These are phyloP conservation scores for Enteromius anoplus DNA, from an alignment of 2,797 vertebrate genomes.

Conservation along the genomic window DNA sequence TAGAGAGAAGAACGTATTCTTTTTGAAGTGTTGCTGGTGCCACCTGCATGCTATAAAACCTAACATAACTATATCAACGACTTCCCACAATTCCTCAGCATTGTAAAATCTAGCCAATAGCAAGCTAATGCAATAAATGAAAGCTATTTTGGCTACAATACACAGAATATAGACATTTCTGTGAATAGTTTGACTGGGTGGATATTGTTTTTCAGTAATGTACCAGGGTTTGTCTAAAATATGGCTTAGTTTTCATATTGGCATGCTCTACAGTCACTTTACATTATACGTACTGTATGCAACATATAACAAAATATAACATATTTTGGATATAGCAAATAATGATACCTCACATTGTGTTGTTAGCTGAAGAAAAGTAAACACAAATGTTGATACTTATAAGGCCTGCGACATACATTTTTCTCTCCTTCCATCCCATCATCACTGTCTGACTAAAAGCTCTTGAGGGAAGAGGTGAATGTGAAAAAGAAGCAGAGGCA, in stretches of 20 bases:
- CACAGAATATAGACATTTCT: not conserved
- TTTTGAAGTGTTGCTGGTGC: constrained; percentile 7
- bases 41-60: constrained; percentile 18
- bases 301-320: not conserved
- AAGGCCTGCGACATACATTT: not conserved
- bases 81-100: constrained; percentile 33
- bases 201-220: not conserved
- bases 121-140: constrained; percentile 2
- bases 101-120: constrained; percentile 17
- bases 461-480: constrained; percentile 35
- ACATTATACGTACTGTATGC: not conserved
- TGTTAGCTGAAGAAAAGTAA: not conserved
- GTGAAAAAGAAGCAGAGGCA: constrained; percentile 34
- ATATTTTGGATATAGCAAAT: not conserved
- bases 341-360: not conserved
- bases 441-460: constrained; percentile 21
- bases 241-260: not conserved
- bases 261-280: not conserved
- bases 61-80: constrained; percentile 19
- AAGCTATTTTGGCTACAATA: not conserved
- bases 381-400: not conserved
- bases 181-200: not conserved
- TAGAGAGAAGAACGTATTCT: constrained; percentile 12
- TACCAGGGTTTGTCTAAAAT: not conserved
- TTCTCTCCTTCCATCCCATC: constrained; percentile 9